A percentile compares a stretch with the other conserved stretches of the same genome.
Conservation (phyloP, 2,888 invertebrate genomes). For the Asteroscopus sphinx region DNA sequence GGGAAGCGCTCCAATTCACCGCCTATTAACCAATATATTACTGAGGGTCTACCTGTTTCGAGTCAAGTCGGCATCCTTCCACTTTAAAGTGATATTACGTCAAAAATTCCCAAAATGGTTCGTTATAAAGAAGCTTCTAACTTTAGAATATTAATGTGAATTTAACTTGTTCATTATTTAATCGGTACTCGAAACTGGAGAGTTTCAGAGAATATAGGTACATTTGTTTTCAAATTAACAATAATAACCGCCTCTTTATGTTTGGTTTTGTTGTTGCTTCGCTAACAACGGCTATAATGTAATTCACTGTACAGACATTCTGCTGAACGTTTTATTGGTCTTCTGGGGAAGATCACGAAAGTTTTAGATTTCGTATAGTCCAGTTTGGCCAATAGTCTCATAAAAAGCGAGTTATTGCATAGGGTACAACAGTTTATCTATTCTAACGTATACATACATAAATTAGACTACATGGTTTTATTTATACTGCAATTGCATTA, state of each 20-base stretch:
- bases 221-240: constrained; percentile 36
- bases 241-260: constrained; percentile 37
- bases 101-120: constrained; percentile 3
- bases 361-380: constrained; percentile 63
- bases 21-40: constrained; percentile 44
- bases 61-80: constrained; percentile 3
- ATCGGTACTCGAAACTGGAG: constrained; percentile 16
- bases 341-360: constrained; percentile 60
- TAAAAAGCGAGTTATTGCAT: constrained; percentile 59
- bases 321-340: constrained; percentile 63
- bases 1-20: constrained; percentile 33
- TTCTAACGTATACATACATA: constrained; percentile 36
- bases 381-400: constrained; percentile 58
- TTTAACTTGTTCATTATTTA: constrained; percentile 19
- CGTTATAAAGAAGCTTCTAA: constrained; percentile 9
- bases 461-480: constrained; percentile 41
- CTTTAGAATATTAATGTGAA: constrained; percentile 17
- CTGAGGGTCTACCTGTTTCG: constrained; percentile 17
- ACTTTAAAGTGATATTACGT: constrained; percentile 7
- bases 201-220: constrained; percentile 18
- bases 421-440: constrained; percentile 49
- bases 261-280: constrained; percentile 47
- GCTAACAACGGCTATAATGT: constrained; percentile 46
- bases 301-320: constrained; percentile 52
- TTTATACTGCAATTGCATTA: constrained; percentile 45